Percentiles rank a stretch among this genome's conserved stretches.
phyloP scores from a whole-genome alignment of 2,113 vertebrate genomes.

The Tachycineta bicolor region DNA sequence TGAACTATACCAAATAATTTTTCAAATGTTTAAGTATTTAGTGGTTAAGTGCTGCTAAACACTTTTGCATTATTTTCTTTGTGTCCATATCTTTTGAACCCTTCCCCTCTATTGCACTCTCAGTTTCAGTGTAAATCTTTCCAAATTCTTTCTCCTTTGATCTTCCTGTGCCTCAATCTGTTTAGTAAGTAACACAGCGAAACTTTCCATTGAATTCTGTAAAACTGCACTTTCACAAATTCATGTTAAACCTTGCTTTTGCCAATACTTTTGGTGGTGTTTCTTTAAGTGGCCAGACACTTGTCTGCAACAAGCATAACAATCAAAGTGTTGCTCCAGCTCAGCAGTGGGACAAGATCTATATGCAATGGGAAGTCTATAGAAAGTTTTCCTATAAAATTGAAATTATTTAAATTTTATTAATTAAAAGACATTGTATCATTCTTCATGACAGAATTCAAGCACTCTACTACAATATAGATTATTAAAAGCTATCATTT shows the following conservation, averaged over 20 bases:
- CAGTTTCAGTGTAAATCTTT: not conserved
- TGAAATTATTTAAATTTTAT: not conserved
- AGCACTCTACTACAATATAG: not conserved
- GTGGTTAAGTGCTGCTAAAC: not conserved
- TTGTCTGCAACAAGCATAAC: fast-evolving
- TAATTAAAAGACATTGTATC: not conserved
- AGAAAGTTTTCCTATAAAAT: not conserved
- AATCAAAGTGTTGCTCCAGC: not conserved
- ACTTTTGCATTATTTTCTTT: not conserved
- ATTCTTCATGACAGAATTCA: not conserved
- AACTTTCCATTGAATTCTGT: not conserved
- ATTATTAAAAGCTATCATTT: not conserved
- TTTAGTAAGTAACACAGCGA: not conserved
- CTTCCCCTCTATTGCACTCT: not conserved
- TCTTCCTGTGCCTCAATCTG: not conserved
- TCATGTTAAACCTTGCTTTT: not conserved
- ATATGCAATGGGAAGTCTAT: not conserved
- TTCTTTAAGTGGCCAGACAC: not conserved
- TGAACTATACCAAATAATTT: not conserved
- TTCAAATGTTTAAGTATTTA: not conserved
- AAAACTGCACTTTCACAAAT: not conserved
- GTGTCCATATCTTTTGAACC: not conserved
- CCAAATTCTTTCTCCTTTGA: not conserved
- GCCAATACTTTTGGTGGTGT: not conserved
- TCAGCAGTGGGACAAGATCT: not conserved